Evolutionary conservation across 2,888 invertebrate species (phyloP).

Genomic region (Graphium colonna): DNA sequence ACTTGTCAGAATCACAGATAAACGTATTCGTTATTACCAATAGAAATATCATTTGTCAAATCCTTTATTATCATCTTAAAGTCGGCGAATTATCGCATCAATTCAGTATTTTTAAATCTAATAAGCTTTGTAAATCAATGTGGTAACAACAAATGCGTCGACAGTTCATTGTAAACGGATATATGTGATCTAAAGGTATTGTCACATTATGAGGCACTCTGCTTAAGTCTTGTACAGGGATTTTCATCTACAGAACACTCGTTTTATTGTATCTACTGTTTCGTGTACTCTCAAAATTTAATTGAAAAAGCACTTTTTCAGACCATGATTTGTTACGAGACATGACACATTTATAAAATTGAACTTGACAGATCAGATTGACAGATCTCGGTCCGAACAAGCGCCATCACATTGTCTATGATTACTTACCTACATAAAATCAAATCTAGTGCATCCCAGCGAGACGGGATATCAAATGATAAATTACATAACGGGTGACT

Average conservation of each 20-base stretch:
- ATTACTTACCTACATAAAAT: conserved; percentile 36
- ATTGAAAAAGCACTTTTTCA: conserved; percentile 65
- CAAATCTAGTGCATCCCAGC: conserved; percentile 76
- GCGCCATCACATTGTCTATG: conserved; percentile 57
- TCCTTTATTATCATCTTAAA: not conserved
- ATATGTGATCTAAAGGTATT: conserved; percentile 55
- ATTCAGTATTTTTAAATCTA: not conserved
- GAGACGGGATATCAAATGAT: conserved; percentile 45
- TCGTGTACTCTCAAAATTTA: conserved; percentile 18
- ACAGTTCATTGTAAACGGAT: conserved; percentile 24
- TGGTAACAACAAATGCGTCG: conserved; percentile 22
- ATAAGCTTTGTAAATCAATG: not conserved
- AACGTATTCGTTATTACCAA: conserved; percentile 20
- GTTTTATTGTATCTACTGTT: conserved; percentile 45
- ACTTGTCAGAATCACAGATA: conserved; percentile 16
- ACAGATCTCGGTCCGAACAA: conserved; percentile 53
- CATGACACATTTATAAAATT: no score
- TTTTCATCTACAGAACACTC: conserved; percentile 64
- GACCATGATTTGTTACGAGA: conserved; percentile 40
- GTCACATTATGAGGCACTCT: conserved; percentile 73
- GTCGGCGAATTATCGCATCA: not conserved
- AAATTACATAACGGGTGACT: conserved; percentile 47
- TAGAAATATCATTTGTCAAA: not conserved
- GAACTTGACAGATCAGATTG: no score
- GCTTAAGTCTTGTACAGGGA: conserved; percentile 62